Percentiles rank a stretch among this genome's conserved stretches.
Evolutionary conservation across 1,140 invertebrate species (phyloP).

Genomic region (Parasteatoda tepidariorum): DNA sequence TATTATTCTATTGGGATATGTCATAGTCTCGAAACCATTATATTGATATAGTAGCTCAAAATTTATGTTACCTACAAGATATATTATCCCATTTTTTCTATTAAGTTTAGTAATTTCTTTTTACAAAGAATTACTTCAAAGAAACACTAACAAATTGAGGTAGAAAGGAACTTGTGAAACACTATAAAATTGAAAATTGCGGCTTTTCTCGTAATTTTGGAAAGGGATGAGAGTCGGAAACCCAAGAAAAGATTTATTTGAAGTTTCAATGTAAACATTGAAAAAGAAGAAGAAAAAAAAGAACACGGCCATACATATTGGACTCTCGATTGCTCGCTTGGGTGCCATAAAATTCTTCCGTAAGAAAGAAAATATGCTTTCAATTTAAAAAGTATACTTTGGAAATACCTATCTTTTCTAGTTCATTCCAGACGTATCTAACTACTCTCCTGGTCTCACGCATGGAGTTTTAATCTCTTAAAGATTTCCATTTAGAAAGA

Average conservation of each 20-base stretch:
- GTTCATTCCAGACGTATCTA: neutral
- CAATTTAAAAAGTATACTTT: slow-evolving; percentile 34
- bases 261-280: slow-evolving; percentile 30
- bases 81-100: neutral
- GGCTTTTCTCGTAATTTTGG: too few relatives aligned
- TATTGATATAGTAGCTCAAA: too few relatives aligned
- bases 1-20: too few relatives aligned
- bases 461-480: too few relatives aligned
- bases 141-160: neutral
- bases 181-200: too few relatives aligned
- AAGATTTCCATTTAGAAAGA: too few relatives aligned
- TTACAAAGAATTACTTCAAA: neutral
- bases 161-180: too few relatives aligned
- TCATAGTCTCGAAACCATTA: too few relatives aligned
- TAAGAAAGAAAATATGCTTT: slow-evolving; percentile 34
- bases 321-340: slow-evolving; percentile 34
- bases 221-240: slow-evolving; percentile 7
- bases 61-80: too few relatives aligned
- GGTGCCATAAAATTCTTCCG: slow-evolving; percentile 11
- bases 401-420: slow-evolving; percentile 37
- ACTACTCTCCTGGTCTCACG: too few relatives aligned
- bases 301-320: slow-evolving; percentile 37
- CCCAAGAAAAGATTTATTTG: slow-evolving; percentile 35
- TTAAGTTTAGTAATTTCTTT: neutral
- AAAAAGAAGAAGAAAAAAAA: neutral